Evolutionary conservation across 2,797 vertebrate genomes (phyloP).

Genomic region (Hemibagrus guttatus): DNA sequence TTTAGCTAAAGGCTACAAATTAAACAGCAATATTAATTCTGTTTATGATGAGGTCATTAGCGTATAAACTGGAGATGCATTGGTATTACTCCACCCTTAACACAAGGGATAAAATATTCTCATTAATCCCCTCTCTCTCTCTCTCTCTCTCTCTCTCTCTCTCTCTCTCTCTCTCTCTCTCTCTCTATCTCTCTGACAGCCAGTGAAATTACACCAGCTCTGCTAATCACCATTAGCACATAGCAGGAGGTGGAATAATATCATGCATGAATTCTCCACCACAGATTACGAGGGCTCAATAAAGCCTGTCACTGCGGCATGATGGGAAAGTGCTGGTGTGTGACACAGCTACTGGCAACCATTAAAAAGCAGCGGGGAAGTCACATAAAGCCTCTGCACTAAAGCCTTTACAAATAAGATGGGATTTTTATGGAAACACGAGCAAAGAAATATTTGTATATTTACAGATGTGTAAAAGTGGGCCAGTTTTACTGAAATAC

Average conservation of each 20-base stretch:
- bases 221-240: constrained; percentile 51
- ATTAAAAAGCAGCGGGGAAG: constrained; percentile 23
- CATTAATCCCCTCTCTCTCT: not conserved
- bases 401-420: not conserved
- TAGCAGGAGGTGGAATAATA: constrained; percentile 46
- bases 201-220: constrained; percentile 37
- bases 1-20: not conserved
- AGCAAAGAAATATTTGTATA: not conserved
- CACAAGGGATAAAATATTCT: not conserved
- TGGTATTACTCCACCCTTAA: not conserved
- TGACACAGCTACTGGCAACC: constrained; percentile 15
- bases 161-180: constrained; percentile 12
- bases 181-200: constrained; percentile 8
- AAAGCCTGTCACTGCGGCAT: constrained; percentile 37
- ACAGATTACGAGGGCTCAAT: constrained; percentile 44
- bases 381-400: not conserved
- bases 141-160: constrained; percentile 24
- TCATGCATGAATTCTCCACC: constrained; percentile 46
- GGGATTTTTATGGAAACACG: not conserved
- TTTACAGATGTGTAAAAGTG: not conserved
- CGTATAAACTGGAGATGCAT: not conserved
- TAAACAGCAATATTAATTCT: not conserved
- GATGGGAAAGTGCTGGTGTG: constrained; percentile 41
- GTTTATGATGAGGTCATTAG: not conserved
- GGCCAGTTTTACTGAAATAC: not conserved